These are phyloP conservation scores for Kryptopterus vitreolus DNA, from an alignment of 2,797 vertebrate species.

Conservation along the genomic window DNA sequence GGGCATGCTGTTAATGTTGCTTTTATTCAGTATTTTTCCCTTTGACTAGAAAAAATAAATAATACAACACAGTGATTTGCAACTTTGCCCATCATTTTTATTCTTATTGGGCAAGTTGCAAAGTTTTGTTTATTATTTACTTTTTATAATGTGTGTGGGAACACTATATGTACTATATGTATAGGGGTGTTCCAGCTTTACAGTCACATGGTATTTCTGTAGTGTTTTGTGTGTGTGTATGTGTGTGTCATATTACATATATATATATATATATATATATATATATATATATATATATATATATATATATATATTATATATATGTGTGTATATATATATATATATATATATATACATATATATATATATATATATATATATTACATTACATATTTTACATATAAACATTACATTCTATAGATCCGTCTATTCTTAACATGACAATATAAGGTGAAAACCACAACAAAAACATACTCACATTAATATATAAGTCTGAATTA, in stretches of 20 bases:
- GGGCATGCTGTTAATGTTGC: slow-evolving; percentile 25
- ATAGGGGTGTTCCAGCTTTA: not conserved
- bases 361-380: no score
- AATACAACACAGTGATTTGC: not conserved
- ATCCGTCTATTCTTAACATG: not conserved
- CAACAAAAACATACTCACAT: not conserved
- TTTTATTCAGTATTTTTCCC: slow-evolving; percentile 3
- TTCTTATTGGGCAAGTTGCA: no score
- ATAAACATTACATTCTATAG: no score
- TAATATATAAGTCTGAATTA: not conserved
- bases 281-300: no score
- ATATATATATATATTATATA: no score
- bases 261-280: no score
- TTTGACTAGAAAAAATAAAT: slow-evolving; percentile 17
- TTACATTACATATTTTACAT: no score
- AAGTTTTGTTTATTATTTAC: no score
- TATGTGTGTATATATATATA: no score
- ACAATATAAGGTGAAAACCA: not conserved
- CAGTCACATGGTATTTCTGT: not conserved
- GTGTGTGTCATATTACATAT: no score
- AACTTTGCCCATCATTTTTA: not conserved
- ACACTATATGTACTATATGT: not conserved
- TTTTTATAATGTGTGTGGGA: not conserved
- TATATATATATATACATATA: no score
- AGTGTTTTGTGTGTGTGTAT: not conserved